A percentile compares a stretch with the other conserved stretches of the same genome.
These are phyloP conservation scores for Rallus crepitans DNA, from an alignment of 2,797 vertebrate species.

Conservation along the genomic window DNA sequence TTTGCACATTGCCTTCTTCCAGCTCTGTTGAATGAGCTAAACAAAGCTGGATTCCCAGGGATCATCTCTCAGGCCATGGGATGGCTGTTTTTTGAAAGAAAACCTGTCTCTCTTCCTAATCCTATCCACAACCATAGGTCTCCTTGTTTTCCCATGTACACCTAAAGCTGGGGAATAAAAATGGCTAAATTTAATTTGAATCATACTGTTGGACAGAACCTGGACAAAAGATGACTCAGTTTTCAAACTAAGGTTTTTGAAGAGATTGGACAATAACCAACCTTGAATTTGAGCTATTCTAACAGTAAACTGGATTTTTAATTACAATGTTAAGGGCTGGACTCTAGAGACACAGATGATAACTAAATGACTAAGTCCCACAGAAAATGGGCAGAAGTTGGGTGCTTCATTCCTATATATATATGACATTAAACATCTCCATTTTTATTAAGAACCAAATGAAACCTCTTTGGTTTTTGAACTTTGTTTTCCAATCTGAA, in stretches of 20 bases:
- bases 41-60: background rate
- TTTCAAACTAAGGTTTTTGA: background rate
- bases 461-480: background rate
- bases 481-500: background rate
- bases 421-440: background rate
- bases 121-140: background rate
- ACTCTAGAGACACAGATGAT: background rate
- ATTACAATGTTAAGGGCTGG: background rate
- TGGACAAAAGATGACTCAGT: background rate
- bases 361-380: background rate
- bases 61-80: background rate
- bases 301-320: background rate
- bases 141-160: background rate
- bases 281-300: background rate
- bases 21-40: background rate
- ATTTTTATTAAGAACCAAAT: background rate
- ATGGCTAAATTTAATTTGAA: background rate
- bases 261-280: background rate
- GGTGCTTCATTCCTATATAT: background rate
- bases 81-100: background rate
- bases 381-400: background rate
- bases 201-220: background rate
- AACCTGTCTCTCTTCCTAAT: background rate
- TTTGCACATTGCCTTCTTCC: background rate
- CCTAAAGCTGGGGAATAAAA: background rate